A percentile compares a stretch with the other conserved stretches of the same genome.
Evolutionary conservation across 2,113 vertebrate genomes (phyloP).

Genomic region (Holacanthus passer): DNA sequence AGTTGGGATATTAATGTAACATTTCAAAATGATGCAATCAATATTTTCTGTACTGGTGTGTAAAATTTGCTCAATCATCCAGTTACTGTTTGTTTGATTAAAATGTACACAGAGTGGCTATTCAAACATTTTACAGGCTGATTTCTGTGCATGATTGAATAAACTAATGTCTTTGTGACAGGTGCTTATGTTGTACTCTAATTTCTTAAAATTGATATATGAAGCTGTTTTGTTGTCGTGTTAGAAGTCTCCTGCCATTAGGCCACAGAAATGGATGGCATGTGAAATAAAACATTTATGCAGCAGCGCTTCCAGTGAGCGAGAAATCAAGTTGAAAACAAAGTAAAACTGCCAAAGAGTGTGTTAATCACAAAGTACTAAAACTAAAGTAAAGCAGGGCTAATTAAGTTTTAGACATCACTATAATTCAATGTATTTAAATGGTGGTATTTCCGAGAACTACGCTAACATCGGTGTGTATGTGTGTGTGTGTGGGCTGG

Average conservation of each 20-base stretch:
- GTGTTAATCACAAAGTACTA: slow-evolving; percentile 9
- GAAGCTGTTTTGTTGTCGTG: not conserved
- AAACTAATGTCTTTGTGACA: not conserved
- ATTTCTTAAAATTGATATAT: not conserved
- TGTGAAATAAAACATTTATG: not conserved
- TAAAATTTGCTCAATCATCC: not conserved
- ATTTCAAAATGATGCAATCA: not conserved
- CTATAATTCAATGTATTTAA: not conserved
- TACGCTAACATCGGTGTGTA: not conserved
- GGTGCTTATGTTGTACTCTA: not conserved
- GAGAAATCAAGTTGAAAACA: not conserved
- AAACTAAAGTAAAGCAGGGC: not conserved
- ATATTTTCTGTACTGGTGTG: not conserved
- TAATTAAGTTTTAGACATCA: slow-evolving; percentile 3
- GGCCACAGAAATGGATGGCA: not conserved
- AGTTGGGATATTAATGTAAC: not conserved
- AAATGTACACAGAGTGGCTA: not conserved
- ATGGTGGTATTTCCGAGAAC: not conserved
- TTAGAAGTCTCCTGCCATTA: not conserved
- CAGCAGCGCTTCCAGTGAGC: not conserved
- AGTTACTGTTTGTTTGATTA: not conserved
- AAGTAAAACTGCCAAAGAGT: not conserved
- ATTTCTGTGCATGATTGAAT: not conserved
- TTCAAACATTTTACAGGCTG: not conserved
- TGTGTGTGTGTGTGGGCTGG: not conserved